phyloP scores from a whole-genome alignment of 2,113 vertebrate genomes.

The Menidia beryllina region DNA sequence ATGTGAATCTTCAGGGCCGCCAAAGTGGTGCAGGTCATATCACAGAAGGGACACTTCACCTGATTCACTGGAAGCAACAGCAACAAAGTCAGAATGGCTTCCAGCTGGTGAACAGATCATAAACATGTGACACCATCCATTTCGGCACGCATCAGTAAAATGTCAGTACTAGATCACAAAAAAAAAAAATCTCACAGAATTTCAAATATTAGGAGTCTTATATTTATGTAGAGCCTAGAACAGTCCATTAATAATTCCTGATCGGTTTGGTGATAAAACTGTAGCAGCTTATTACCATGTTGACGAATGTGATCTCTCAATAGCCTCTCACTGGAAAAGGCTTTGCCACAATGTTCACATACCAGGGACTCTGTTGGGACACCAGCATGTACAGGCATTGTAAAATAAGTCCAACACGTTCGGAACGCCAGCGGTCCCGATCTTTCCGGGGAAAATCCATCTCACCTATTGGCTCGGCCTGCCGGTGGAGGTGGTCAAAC shows the following conservation, averaged over 20 bases:
- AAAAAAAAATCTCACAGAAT: too few relatives aligned
- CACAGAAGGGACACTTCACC: constrained; percentile 76
- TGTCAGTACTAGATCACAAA: too few relatives aligned
- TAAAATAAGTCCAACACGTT: neutral
- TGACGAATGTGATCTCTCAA: constrained; percentile 77
- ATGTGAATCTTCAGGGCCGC: constrained; percentile 83
- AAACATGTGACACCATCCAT: too few relatives aligned
- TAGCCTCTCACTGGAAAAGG: constrained; percentile 82
- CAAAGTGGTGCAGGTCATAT: constrained; percentile 76
- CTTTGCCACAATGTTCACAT: constrained; percentile 81
- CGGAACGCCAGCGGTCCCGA: neutral
- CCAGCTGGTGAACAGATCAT: neutral
- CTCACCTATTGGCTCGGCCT: constrained; percentile 81
- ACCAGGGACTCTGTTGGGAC: constrained; percentile 76
- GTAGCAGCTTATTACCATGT: constrained; percentile 59
- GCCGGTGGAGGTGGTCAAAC: constrained; percentile 82
- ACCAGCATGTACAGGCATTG: neutral
- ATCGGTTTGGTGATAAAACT: too few relatives aligned
- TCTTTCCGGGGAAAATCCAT: neutral
- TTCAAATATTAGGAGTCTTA: neutral
- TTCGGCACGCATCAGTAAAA: too few relatives aligned
- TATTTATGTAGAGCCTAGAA: neutral
- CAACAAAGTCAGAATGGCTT: neutral
- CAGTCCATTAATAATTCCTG: too few relatives aligned
- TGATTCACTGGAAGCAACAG: constrained; percentile 62